A percentile compares a stretch with the other conserved stretches of the same genome.
Evolutionary conservation across 1,140 invertebrate species (phyloP).

Genomic region (Bombus huntii): DNA sequence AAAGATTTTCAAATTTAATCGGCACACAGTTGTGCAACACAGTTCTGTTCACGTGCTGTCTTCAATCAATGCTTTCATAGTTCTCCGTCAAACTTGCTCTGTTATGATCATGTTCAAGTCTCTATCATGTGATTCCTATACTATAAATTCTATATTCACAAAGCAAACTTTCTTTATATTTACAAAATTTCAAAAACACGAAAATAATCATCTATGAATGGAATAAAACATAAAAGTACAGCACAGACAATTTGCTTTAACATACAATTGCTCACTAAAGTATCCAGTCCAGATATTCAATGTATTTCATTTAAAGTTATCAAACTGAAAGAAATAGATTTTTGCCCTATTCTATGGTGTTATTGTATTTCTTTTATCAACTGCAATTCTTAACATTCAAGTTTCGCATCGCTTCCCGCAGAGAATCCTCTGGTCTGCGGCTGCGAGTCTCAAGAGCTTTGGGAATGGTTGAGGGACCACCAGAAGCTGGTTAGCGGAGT

Average conservation of each 20-base stretch:
- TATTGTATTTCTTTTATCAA: not conserved
- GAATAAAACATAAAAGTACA: not conserved
- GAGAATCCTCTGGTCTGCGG: slow-evolving; percentile 93
- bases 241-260: not conserved
- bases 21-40: too few relatives aligned
- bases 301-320: not conserved
- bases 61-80: not conserved
- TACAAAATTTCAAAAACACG: too few relatives aligned
- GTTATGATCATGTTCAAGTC: not conserved
- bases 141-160: not conserved
- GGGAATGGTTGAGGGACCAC: slow-evolving; percentile 94
- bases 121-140: not conserved
- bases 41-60: not conserved
- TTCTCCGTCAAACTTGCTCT: not conserved
- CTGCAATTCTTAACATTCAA: not conserved
- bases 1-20: slow-evolving; percentile 33
- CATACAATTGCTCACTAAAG: too few relatives aligned
- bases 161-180: not conserved
- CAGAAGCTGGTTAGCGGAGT: slow-evolving; percentile 86
- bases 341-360: not conserved
- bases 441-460: slow-evolving; percentile 92
- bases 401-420: slow-evolving; percentile 78
- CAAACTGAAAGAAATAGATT: not conserved
- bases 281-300: too few relatives aligned
- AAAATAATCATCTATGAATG: too few relatives aligned